These are phyloP conservation scores for Fragum whitleyi DNA, from an alignment of 2,888 invertebrate genomes.

Conservation along the genomic window DNA sequence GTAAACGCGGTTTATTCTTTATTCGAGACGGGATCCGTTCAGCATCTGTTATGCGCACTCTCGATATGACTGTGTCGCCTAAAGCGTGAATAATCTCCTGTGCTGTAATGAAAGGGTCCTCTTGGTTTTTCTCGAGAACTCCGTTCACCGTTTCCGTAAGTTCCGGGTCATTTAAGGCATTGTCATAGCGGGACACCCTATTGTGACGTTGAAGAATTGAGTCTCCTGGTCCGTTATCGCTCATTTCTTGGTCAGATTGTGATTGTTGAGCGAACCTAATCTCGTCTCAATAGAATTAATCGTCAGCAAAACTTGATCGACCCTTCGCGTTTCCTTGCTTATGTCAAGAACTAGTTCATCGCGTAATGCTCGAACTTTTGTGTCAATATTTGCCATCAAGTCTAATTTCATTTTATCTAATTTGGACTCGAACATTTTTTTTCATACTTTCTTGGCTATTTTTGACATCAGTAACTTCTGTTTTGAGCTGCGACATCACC, in stretches of 20 bases:
- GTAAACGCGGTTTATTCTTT: slow-evolving; percentile 20
- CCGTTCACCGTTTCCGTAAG: slow-evolving; percentile 26
- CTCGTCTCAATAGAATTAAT: slow-evolving; percentile 38
- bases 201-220: not conserved
- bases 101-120: not conserved
- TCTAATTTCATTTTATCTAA: slow-evolving; percentile 32
- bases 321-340: slow-evolving; percentile 15
- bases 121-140: slow-evolving; percentile 6
- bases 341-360: slow-evolving; percentile 36
- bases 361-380: slow-evolving; percentile 25
- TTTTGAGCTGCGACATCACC: not conserved
- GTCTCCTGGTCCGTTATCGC: slow-evolving; percentile 2
- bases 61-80: slow-evolving; percentile 12
- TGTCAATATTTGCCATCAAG: slow-evolving; percentile 34
- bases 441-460: slow-evolving; percentile 22
- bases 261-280: not conserved
- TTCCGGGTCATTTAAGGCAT: no score
- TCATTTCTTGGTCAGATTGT: not conserved
- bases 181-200: no score
- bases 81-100: not conserved
- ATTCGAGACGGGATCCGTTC: slow-evolving; percentile 11
- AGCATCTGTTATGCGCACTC: slow-evolving; percentile 16
- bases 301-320: slow-evolving; percentile 36
- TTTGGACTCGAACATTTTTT: slow-evolving; percentile 28
- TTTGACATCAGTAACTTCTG: slow-evolving; percentile 23